phyloP scores from a whole-genome alignment of 2,113 vertebrate genomes.

The Himantopus leucocephalus region DNA sequence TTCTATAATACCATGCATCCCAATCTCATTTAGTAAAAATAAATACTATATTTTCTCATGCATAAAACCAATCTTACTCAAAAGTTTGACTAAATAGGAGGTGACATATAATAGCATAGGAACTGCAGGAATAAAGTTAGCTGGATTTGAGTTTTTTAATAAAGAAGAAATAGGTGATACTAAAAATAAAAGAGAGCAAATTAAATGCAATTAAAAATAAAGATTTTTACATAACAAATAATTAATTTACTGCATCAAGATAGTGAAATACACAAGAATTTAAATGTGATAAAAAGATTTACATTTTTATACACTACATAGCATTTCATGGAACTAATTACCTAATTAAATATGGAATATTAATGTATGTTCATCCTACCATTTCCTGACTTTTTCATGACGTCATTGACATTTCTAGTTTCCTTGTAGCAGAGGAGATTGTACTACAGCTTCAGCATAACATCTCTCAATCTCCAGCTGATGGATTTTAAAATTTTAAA shows the following conservation, averaged over 20 bases:
- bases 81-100: not conserved
- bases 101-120: not conserved
- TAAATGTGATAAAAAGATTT: not conserved
- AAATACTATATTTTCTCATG: not conserved
- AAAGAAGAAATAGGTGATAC: not conserved
- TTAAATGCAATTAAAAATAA: not conserved
- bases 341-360: not conserved
- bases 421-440: not conserved
- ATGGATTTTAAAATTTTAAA: not conserved
- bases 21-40: not conserved
- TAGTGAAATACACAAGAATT: not conserved
- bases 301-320: not conserved
- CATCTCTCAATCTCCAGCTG: not conserved
- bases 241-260: not conserved
- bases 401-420: not conserved
- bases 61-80: not conserved
- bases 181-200: not conserved
- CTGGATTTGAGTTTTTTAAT: not conserved
- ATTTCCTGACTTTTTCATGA: not conserved
- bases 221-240: not conserved
- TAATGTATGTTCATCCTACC: not conserved
- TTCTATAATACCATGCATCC: not conserved
- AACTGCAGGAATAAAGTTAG: not conserved
- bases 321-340: not conserved
- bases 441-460: not conserved